phyloP scores from a whole-genome alignment of 2,888 invertebrate species.

The Amiota minor region DNA sequence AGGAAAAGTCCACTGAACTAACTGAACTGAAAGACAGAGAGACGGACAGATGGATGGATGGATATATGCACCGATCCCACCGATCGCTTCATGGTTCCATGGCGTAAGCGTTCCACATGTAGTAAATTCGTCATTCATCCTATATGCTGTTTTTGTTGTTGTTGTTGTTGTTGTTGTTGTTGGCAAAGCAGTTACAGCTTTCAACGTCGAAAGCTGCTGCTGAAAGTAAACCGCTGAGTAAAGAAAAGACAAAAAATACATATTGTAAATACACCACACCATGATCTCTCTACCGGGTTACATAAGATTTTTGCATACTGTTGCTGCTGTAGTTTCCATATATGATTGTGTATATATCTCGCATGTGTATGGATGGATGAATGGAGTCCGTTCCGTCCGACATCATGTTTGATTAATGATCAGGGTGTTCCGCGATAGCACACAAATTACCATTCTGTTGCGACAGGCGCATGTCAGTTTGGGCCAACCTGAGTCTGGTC shows the following conservation, averaged over 20 bases:
- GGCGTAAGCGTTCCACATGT: background rate
- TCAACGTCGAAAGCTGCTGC: conserved; percentile 22
- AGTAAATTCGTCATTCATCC: conserved; percentile 50
- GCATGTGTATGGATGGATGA: background rate
- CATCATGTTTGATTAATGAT: conserved; percentile 61
- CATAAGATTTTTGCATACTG: conserved; percentile 34
- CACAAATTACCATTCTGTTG: conserved; percentile 64
- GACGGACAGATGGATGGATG: background rate
- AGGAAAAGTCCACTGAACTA: conserved; percentile 39
- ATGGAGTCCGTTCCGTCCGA: conserved; percentile 6
- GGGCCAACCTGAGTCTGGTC: conserved; percentile 38
- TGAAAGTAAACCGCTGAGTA: conserved; percentile 20
- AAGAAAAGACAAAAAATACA: background rate
- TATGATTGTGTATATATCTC: conserved; percentile 3
- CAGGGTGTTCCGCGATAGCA: conserved; percentile 57
- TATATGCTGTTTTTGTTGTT: conserved; percentile 20
- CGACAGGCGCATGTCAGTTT: conserved; percentile 66
- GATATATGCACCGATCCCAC: background rate
- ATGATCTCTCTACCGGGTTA: conserved; percentile 20
- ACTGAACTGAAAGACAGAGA: background rate
- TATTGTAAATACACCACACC: background rate
- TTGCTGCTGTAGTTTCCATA: conserved; percentile 7
- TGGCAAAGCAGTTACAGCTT: conserved; percentile 20
- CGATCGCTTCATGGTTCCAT: background rate
- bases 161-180: conserved; percentile 32